phyloP scores from a whole-genome alignment of 2,113 vertebrate species.

The Ailurus styani region DNA sequence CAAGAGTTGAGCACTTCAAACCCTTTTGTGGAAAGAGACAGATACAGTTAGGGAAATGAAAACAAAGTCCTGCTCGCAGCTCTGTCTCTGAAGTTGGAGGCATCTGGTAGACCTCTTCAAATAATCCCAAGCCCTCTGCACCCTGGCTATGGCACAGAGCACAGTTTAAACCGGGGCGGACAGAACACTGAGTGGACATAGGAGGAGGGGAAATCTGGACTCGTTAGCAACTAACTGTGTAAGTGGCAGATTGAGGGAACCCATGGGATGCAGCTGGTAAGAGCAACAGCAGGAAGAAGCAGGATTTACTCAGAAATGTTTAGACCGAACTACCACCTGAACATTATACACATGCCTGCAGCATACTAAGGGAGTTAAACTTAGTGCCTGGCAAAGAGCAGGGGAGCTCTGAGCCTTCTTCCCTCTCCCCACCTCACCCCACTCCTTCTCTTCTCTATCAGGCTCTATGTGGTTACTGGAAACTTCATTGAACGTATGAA shows the following conservation, averaged over 20 bases:
- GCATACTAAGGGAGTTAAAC: not conserved
- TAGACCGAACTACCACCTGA: not conserved
- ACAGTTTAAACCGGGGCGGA: not conserved
- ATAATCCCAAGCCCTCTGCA: not conserved
- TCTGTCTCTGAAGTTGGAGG: not conserved
- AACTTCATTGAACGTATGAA: not conserved
- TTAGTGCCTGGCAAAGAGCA: not conserved
- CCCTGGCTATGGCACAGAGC: accelerated
- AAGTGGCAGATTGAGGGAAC: not conserved
- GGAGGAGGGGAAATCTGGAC: not conserved
- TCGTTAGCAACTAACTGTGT: not conserved
- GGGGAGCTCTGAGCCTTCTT: no score
- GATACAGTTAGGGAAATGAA: not conserved
- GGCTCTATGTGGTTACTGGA: not conserved
- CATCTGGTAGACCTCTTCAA: not conserved
- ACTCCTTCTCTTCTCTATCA: not conserved
- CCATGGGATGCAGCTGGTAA: not conserved
- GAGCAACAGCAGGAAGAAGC: not conserved
- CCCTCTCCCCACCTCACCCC: no score
- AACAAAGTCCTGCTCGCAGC: not conserved
- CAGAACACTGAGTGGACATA: not conserved
- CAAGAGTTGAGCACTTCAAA: not conserved
- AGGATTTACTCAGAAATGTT: not conserved
- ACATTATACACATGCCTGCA: not conserved
- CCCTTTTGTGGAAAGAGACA: not conserved